A percentile compares a stretch with the other conserved stretches of the same genome.
phyloP scores from a whole-genome alignment of 2,888 invertebrate species.

The Aspidiotus rigidus region DNA sequence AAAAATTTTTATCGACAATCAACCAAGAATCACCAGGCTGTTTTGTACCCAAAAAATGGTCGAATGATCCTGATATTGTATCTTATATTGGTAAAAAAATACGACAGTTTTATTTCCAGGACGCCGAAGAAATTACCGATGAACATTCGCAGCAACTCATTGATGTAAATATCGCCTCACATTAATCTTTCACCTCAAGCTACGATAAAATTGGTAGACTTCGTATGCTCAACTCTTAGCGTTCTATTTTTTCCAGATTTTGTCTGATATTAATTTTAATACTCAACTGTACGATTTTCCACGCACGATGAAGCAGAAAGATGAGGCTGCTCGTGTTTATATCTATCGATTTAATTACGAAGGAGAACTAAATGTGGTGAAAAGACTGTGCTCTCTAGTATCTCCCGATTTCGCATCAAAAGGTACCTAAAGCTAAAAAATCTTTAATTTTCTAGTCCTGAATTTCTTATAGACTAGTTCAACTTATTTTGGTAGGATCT shows the following conservation, averaged over 20 bases:
- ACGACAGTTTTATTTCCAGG: no score
- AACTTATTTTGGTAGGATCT: background rate
- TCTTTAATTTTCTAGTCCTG: background rate
- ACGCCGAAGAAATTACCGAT: background rate
- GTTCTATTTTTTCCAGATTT: slow-evolving; percentile 49
- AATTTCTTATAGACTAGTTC: background rate
- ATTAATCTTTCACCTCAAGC: background rate
- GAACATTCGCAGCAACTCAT: background rate
- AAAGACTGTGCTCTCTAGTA: background rate
- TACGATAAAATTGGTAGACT: no score
- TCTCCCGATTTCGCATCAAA: background rate
- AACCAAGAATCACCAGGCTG: no score
- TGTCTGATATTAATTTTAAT: slow-evolving; percentile 64
- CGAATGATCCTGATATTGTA: no score
- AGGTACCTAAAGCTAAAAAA: background rate
- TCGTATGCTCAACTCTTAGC: background rate
- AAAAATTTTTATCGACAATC: no score
- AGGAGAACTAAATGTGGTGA: background rate
- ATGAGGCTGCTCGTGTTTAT: slow-evolving; percentile 24
- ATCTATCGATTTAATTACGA: slow-evolving; percentile 35
- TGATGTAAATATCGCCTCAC: background rate
- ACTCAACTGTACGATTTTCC: slow-evolving; percentile 53
- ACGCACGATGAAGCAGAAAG: slow-evolving; percentile 37
- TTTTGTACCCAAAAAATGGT: no score
- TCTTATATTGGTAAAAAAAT: no score